These are phyloP conservation scores for Piscicola geometra DNA, from an alignment of 2,888 invertebrate species.

Conservation along the genomic window DNA sequence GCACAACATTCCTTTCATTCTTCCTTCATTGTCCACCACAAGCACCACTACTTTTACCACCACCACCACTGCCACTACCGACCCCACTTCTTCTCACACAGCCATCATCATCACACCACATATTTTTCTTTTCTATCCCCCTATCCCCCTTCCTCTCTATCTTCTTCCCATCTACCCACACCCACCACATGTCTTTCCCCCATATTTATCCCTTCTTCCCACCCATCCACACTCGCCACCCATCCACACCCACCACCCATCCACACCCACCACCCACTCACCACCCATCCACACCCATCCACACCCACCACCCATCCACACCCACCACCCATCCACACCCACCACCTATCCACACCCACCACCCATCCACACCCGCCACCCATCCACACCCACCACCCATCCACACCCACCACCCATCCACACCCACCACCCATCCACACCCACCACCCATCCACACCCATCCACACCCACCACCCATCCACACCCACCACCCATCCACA, in stretches of 20 bases:
- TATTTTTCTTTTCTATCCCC: neutral
- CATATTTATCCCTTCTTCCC: neutral
- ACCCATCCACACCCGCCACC: no score
- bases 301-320: no score
- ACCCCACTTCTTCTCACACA: no score
- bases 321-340: no score
- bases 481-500: neutral
- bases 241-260: neutral
- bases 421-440: no score
- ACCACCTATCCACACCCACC: no score
- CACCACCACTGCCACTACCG: neutral
- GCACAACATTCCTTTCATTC: neutral
- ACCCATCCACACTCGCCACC: no score
- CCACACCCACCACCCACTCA: neutral
- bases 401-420: no score
- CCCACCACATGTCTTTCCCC: neutral
- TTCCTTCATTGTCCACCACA: neutral
- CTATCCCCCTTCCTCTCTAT: neutral
- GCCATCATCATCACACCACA: neutral
- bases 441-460: no score
- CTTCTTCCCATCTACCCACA: neutral
- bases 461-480: slow-evolving; percentile 7
- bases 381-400: neutral
- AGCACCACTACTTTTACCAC: no score
- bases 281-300: neutral